phyloP scores from a whole-genome alignment of 2,797 vertebrate species.

The Microcaecilia unicolor region DNA sequence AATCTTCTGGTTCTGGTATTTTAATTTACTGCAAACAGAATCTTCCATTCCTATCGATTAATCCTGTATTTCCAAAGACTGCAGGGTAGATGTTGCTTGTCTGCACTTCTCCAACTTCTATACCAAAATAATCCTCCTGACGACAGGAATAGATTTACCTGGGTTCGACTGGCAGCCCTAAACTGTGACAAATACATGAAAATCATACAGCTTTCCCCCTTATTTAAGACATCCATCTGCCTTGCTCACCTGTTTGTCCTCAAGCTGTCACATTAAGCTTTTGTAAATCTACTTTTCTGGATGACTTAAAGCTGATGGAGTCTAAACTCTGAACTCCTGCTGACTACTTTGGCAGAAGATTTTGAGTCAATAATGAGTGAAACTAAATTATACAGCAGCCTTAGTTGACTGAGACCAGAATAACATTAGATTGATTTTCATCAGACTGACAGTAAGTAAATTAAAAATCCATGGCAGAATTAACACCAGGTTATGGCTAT shows the following conservation, averaged over 20 bases:
- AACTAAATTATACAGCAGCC: conserved; percentile 56
- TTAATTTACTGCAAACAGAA: too few relatives aligned
- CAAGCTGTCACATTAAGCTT: background rate
- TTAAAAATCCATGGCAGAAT: conserved; percentile 7
- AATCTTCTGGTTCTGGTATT: too few relatives aligned
- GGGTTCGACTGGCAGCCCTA: too few relatives aligned
- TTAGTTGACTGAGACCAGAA: conserved; percentile 45
- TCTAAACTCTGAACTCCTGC: conserved; percentile 37
- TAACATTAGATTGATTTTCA: conserved; percentile 54
- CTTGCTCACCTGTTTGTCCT: background rate
- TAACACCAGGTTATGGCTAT: too few relatives aligned
- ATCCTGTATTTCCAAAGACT: too few relatives aligned
- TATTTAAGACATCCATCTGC: background rate
- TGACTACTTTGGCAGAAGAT: conserved; percentile 48
- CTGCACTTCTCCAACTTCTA: too few relatives aligned
- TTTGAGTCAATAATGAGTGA: conserved; percentile 55
- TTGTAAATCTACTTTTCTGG: conserved; percentile 26
- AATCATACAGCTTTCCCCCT: too few relatives aligned
- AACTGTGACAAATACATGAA: too few relatives aligned
- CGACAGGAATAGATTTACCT: too few relatives aligned
- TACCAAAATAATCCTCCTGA: too few relatives aligned
- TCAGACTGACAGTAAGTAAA: conserved; percentile 30
- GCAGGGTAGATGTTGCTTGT: too few relatives aligned
- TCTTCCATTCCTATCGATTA: too few relatives aligned
- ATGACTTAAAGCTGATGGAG: conserved; percentile 29